These are phyloP conservation scores for Spatula versicolor DNA, from an alignment of 2,797 vertebrate species.

Conservation along the genomic window DNA sequence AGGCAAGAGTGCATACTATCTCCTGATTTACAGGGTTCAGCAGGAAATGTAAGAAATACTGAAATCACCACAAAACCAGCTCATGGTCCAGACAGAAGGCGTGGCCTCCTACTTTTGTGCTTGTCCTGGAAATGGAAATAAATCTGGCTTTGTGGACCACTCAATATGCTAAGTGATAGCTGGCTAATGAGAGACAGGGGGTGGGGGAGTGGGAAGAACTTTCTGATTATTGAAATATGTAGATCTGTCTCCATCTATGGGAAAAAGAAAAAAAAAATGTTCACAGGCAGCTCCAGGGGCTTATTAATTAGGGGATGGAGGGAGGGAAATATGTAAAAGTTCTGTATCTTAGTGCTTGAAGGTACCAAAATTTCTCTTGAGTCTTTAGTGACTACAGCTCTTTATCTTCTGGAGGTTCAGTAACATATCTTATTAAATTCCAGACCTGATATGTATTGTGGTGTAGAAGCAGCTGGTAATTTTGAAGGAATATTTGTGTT, in stretches of 20 bases:
- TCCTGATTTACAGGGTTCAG: not conserved
- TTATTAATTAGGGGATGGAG: not conserved
- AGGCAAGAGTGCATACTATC: not conserved
- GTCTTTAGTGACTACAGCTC: not conserved
- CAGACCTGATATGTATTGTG: not conserved
- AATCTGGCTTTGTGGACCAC: not conserved
- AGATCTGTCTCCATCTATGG: not conserved
- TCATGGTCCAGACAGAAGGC: not conserved
- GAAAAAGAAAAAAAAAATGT: not conserved
- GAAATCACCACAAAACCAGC: not conserved
- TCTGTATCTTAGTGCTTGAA: not conserved
- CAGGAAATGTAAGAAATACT: not conserved
- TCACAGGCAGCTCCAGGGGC: not conserved
- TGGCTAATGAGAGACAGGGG: not conserved
- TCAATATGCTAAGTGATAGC: not conserved
- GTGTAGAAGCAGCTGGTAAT: not conserved
- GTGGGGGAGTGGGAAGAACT: not conserved
- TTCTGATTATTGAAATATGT: not conserved
- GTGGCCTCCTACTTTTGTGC: not conserved
- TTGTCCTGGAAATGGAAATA: not conserved
- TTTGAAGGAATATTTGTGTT: conserved; percentile 41
- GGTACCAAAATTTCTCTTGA: not conserved
- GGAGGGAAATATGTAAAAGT: not conserved
- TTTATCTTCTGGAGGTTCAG: conserved; percentile 29
- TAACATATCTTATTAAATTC: conserved; percentile 27